Percentiles rank a stretch among this genome's conserved stretches.
Conservation (phyloP, 2,888 invertebrate species). For the Tigriopus californicus region DNA sequence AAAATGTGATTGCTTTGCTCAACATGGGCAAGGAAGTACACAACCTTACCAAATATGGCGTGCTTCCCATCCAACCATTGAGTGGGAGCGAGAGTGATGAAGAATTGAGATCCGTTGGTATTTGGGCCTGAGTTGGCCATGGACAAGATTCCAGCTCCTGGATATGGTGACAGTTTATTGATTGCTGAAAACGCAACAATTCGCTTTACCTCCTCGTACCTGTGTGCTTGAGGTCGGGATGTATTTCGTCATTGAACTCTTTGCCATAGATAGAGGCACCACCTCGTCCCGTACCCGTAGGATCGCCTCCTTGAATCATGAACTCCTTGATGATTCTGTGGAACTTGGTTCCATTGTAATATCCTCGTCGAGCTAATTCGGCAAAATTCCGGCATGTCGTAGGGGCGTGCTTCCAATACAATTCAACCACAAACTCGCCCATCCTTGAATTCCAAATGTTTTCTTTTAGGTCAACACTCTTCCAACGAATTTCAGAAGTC, state of each 20-base stretch:
- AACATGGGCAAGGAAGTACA: slow-evolving; percentile 23
- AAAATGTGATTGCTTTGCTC: slow-evolving; percentile 19
- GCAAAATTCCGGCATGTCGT: slow-evolving; percentile 92
- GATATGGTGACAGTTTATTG: background rate
- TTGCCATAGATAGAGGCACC: slow-evolving; percentile 92
- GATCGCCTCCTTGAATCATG: slow-evolving; percentile 92
- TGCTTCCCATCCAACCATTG: slow-evolving; percentile 98
- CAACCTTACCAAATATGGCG: slow-evolving; percentile 60
- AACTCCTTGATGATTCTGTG: slow-evolving; percentile 86
- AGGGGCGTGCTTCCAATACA: slow-evolving; percentile 99
- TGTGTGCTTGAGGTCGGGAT: slow-evolving; percentile 82
- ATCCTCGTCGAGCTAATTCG: slow-evolving; percentile 74
- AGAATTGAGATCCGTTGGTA: slow-evolving; percentile 95
- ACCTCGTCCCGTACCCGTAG: slow-evolving; percentile 87
- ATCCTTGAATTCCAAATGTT: slow-evolving; percentile 39
- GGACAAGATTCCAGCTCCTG: slow-evolving; percentile 61
- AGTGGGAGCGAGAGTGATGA: slow-evolving; percentile 84
- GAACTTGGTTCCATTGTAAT: slow-evolving; percentile 88
- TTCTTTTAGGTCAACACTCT: no score
- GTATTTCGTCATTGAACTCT: slow-evolving; percentile 86
- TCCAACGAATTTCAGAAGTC: no score
- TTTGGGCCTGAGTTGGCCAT: slow-evolving; percentile 96
- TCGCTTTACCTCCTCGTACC: slow-evolving; percentile 32
- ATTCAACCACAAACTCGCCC: slow-evolving; percentile 75
- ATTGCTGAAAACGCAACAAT: no score